Conservation (phyloP, 2,888 invertebrate species). For the Ophraella communa region DNA sequence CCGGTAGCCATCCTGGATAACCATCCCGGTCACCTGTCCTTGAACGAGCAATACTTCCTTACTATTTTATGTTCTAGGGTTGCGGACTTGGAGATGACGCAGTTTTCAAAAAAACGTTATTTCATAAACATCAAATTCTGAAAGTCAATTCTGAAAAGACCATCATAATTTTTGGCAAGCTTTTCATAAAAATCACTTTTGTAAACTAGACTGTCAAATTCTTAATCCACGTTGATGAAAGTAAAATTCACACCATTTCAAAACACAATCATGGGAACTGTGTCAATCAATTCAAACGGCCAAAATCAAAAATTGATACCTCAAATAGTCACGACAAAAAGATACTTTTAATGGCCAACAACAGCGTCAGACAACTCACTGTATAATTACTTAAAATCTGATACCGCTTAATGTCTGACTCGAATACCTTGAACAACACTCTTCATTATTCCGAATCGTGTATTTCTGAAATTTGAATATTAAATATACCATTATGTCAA, state of each 20-base stretch:
- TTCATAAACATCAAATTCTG: no score
- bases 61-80: no score
- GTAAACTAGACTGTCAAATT: no score
- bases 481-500: constrained; percentile 37
- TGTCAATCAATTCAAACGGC: neutral
- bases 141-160: no score
- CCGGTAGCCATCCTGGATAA: no score
- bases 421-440: constrained; percentile 20
- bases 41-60: no score
- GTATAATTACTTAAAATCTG: constrained; percentile 31
- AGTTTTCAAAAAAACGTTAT: no score
- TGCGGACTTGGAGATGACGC: no score
- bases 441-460: constrained; percentile 31
- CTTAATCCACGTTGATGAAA: no score
- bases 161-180: no score
- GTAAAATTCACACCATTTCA: neutral
- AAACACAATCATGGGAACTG: neutral
- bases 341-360: neutral
- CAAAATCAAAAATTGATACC: neutral
- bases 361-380: constrained; percentile 20
- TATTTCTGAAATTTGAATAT: constrained; percentile 35
- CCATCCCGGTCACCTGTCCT: no score
- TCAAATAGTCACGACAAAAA: neutral
- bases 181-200: no score
- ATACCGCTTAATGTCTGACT: constrained; percentile 23